Conservation (phyloP, 2,113 vertebrate genomes). For the Megaleporinus macrocephalus region DNA sequence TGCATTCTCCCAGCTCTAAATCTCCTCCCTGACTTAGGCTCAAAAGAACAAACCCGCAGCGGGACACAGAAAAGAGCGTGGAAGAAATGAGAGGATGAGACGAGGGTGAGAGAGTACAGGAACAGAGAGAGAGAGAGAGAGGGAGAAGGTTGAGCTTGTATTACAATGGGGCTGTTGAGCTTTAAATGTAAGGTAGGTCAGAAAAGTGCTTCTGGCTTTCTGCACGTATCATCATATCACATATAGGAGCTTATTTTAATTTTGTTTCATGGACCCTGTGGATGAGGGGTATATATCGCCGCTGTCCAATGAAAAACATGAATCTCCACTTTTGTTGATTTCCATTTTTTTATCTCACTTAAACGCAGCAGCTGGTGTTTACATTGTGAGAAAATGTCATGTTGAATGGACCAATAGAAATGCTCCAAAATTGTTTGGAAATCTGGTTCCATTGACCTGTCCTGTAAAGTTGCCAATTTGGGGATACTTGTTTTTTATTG, state of each 20-base stretch:
- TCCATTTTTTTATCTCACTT: no score
- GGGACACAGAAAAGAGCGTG: slow-evolving; percentile 23
- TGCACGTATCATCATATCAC: not conserved
- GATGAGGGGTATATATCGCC: not conserved
- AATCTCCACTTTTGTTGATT: no score
- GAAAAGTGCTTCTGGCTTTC: slow-evolving; percentile 17
- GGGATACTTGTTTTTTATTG: no score
- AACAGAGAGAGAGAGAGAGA: slow-evolving; percentile 22
- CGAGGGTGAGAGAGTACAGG: slow-evolving; percentile 8
- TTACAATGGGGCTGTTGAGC: slow-evolving; percentile 28
- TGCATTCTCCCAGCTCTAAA: slow-evolving; percentile 73
- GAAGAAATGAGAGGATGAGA: slow-evolving; percentile 27
- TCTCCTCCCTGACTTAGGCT: slow-evolving; percentile 68
- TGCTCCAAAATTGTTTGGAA: no score
- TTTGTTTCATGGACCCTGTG: slow-evolving; percentile 13
- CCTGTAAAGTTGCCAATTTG: no score
- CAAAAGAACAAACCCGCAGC: slow-evolving; percentile 33
- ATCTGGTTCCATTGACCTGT: no score
- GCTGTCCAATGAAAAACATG: no score
- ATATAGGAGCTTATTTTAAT: slow-evolving; percentile 10
- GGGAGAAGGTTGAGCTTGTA: not conserved
- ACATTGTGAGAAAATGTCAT: no score
- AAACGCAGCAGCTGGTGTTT: no score
- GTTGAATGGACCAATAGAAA: no score
- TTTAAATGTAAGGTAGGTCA: slow-evolving; percentile 37